phyloP scores from a whole-genome alignment of 2,888 invertebrate species.

The Polyommatus iphigenia region DNA sequence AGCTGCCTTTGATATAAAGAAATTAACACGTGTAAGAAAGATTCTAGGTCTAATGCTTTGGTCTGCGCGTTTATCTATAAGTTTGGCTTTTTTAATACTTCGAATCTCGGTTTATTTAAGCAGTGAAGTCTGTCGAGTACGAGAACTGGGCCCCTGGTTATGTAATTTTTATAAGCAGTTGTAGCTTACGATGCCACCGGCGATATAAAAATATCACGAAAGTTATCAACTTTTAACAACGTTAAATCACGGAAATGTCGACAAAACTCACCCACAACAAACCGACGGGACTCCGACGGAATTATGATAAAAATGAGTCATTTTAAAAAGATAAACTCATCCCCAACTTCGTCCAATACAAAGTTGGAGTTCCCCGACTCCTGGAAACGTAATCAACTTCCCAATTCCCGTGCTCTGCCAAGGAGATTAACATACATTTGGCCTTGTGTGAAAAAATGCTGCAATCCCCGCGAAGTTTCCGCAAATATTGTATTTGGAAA shows the following conservation, averaged over 20 bases:
- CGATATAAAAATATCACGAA: neutral
- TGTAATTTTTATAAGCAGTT: neutral
- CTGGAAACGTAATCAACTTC: conserved; percentile 31
- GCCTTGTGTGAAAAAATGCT: neutral
- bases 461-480: neutral
- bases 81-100: no score
- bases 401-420: conserved; percentile 11
- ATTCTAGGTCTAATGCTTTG: no score
- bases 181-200: neutral
- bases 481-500: conserved; percentile 9
- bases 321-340: conserved; percentile 28
- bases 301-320: conserved; percentile 18
- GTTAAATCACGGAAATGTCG: neutral
- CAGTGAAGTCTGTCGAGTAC: no score
- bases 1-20: no score
- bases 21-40: no score
- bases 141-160: neutral
- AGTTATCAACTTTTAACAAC: conserved; percentile 4
- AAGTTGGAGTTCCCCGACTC: conserved; percentile 12
- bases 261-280: neutral
- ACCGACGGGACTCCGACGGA: neutral
- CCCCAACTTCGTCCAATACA: conserved; percentile 19
- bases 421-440: conserved; percentile 31
- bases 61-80: no score
- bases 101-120: no score